Evolutionary conservation across 2,888 invertebrate genomes (phyloP).

Genomic region (Imbricaverruca yamaguchii): DNA sequence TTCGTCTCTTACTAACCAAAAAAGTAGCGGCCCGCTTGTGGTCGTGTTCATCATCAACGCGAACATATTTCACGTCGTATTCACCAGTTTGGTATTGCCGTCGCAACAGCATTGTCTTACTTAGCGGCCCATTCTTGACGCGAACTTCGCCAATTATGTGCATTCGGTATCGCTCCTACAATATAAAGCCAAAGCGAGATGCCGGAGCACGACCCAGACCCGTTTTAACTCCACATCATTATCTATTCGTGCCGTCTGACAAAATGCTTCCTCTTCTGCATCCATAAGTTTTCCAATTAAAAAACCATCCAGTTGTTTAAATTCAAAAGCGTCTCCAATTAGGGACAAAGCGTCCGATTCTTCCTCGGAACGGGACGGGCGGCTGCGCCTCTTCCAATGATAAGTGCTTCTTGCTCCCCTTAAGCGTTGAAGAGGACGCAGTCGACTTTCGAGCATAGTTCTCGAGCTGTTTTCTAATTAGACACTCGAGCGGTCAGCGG

Average conservation of each 20-base stretch:
- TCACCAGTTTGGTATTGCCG: too few relatives aligned
- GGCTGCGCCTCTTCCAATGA: neutral
- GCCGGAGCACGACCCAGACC: neutral
- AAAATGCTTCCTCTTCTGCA: conserved; percentile 13
- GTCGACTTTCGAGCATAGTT: neutral
- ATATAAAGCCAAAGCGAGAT: neutral
- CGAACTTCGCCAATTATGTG: too few relatives aligned
- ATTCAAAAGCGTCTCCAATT: conserved; percentile 21
- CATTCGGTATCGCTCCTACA: neutral
- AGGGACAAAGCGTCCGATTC: conserved; percentile 6
- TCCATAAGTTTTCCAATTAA: conserved; percentile 21
- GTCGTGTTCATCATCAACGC: too few relatives aligned
- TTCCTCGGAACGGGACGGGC: neutral
- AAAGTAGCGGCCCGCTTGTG: too few relatives aligned
- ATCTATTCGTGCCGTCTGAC: conserved; percentile 7
- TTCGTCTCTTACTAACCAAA: too few relatives aligned
- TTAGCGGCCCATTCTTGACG: too few relatives aligned
- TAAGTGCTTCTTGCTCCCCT: conserved; percentile 4
- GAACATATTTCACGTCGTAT: too few relatives aligned
- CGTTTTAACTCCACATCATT: conserved; percentile 13
- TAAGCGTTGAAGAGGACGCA: neutral
- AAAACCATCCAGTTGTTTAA: conserved; percentile 21
- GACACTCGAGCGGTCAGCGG: conserved; percentile 5
- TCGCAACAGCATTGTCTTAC: too few relatives aligned
- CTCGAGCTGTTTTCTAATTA: conserved; percentile 21